Conservation (phyloP, 2,888 invertebrate genomes). For the Pteria penguin region DNA sequence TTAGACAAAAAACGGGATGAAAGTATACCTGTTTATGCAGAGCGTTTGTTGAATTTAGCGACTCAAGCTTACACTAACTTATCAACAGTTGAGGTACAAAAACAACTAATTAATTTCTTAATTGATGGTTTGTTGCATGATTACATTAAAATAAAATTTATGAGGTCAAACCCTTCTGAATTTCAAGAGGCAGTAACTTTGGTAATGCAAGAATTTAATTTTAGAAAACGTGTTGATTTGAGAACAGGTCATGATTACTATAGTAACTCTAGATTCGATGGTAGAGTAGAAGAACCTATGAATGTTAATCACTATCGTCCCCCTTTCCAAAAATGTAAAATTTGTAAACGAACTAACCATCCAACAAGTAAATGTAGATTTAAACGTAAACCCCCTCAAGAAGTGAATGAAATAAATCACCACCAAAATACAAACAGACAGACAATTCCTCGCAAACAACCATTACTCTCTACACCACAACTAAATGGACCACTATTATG, state of each 20-base stretch:
- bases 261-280: background rate
- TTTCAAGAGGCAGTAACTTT: constrained; percentile 25
- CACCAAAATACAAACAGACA: no score
- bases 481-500: no score
- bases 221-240: constrained; percentile 31
- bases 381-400: no score
- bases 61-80: constrained; percentile 28
- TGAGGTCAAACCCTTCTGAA: constrained; percentile 35
- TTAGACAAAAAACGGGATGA: no score
- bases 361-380: background rate
- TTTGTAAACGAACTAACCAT: background rate
- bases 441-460: no score
- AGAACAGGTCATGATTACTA: constrained; percentile 10
- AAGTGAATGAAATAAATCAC: no score
- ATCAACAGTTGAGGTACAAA: background rate
- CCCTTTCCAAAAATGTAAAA: background rate
- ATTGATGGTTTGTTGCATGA: constrained; percentile 32
- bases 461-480: no score
- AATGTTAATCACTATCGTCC: constrained; percentile 23
- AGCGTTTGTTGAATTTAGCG: constrained; percentile 20
- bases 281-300: constrained; percentile 13
- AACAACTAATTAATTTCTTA: constrained; percentile 38
- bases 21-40: no score
- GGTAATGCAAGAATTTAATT: constrained; percentile 36
- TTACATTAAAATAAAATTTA: constrained; percentile 41